Conservation (phyloP, 2,888 invertebrate species). For the Seladonia tumulorum region DNA sequence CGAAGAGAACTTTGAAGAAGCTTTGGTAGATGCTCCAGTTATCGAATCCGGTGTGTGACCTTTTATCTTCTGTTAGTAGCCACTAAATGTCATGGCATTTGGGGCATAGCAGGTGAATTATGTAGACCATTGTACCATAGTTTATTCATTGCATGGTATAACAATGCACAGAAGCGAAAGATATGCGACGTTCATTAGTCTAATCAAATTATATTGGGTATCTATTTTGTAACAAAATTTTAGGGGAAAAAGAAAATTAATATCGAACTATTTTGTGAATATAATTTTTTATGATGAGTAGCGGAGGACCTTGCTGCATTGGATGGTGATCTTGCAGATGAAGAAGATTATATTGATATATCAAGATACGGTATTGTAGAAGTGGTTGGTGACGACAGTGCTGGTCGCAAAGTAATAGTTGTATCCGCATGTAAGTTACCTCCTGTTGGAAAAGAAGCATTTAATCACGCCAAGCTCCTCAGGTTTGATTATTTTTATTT, state of each 20-base stretch:
- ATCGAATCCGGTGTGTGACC: slow-evolving; percentile 82
- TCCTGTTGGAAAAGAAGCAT: slow-evolving; percentile 88
- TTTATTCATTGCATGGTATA: slow-evolving; percentile 71
- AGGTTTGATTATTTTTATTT: slow-evolving; percentile 84
- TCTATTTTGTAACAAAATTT: slow-evolving; percentile 1
- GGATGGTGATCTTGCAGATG: slow-evolving; percentile 83
- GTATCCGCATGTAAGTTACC: slow-evolving; percentile 95
- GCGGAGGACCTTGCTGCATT: slow-evolving; percentile 82
- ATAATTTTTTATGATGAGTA: slow-evolving; percentile 61
- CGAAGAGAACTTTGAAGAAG: slow-evolving; percentile 96
- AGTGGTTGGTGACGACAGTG: slow-evolving; percentile 92
- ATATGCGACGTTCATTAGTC: slow-evolving; percentile 34
- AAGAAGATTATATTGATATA: slow-evolving; percentile 89
- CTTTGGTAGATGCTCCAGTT: slow-evolving; percentile 89
- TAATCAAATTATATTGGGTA: slow-evolving; percentile 27
- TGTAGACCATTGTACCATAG: slow-evolving; percentile 72
- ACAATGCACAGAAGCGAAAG: slow-evolving; percentile 56
- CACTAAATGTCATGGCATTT: slow-evolving; percentile 76
- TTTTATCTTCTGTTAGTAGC: slow-evolving; percentile 75
- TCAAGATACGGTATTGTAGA: slow-evolving; percentile 92
- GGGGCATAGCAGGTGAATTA: slow-evolving; percentile 74
- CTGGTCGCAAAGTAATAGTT: slow-evolving; percentile 97
- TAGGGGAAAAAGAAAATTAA: neutral
- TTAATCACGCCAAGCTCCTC: slow-evolving; percentile 90
- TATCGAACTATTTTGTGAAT: slow-evolving; percentile 24